Percentiles rank a stretch among this genome's conserved stretches.
These are phyloP conservation scores for Chymomyza amoena DNA, from an alignment of 2,888 invertebrate genomes.

Conservation along the genomic window DNA sequence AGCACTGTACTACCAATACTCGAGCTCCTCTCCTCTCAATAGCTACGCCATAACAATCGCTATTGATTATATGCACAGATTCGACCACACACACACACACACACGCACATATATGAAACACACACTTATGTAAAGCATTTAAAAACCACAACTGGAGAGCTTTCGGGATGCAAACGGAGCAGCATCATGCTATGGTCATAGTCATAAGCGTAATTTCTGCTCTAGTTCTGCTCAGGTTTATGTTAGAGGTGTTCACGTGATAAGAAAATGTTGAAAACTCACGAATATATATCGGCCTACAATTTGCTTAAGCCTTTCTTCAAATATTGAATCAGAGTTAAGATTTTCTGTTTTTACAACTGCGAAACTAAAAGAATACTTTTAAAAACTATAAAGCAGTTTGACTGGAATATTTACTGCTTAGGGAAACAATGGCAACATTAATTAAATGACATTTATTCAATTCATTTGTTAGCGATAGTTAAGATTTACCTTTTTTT, in stretches of 20 bases:
- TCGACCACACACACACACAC: slow-evolving; percentile 16
- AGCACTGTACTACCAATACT: slow-evolving; percentile 29
- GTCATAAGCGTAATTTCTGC: slow-evolving; percentile 60
- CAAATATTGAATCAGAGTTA: too few relatives aligned
- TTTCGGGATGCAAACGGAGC: neutral
- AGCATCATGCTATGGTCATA: slow-evolving; percentile 27
- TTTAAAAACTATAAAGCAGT: too few relatives aligned
- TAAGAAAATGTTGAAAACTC: neutral
- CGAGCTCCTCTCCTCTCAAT: slow-evolving; percentile 16
- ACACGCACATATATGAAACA: neutral
- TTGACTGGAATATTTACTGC: too few relatives aligned
- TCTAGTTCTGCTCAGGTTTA: slow-evolving; percentile 42
- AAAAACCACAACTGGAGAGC: neutral
- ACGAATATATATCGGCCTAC: neutral
- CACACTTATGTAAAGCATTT: neutral
- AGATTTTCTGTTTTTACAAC: too few relatives aligned
- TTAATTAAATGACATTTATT: too few relatives aligned
- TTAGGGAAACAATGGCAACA: too few relatives aligned
- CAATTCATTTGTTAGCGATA: too few relatives aligned
- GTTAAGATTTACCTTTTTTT: too few relatives aligned
- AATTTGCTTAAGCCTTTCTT: too few relatives aligned
- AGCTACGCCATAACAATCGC: slow-evolving; percentile 49
- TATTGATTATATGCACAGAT: slow-evolving; percentile 59
- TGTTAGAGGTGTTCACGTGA: neutral
- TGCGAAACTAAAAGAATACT: too few relatives aligned